Evolutionary conservation across 2,888 invertebrate species (phyloP).

Genomic region (Lepas anatifera): DNA sequence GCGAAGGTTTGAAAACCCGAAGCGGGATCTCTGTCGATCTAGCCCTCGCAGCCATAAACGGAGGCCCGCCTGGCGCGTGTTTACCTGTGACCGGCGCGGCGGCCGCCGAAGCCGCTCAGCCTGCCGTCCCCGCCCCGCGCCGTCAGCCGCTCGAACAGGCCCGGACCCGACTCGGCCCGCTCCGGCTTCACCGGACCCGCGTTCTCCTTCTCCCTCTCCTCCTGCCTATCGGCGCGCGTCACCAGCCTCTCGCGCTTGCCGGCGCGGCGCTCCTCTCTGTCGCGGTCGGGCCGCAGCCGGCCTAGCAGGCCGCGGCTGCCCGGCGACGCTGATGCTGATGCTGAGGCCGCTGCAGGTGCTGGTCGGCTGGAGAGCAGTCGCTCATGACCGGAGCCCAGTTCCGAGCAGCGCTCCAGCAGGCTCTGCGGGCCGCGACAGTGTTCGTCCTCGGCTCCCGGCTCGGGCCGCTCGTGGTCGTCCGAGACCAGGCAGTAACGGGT

Average conservation of each 20-base stretch:
- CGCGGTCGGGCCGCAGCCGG: background rate
- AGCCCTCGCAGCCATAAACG: too few relatives aligned
- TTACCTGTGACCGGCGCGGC: background rate
- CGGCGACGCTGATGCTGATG: background rate
- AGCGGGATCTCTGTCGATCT: too few relatives aligned
- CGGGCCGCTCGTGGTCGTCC: slow-evolving; percentile 1
- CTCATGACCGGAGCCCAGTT: background rate
- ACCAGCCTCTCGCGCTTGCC: background rate
- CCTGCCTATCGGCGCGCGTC: background rate
- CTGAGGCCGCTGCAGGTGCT: background rate
- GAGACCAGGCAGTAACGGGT: slow-evolving; percentile 4
- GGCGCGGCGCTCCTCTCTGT: background rate
- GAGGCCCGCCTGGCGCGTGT: too few relatives aligned
- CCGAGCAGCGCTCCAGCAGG: background rate
- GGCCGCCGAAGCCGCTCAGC: background rate
- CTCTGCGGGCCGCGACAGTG: background rate
- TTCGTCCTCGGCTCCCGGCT: background rate
- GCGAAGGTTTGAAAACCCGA: too few relatives aligned
- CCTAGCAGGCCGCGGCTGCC: background rate
- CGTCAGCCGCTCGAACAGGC: background rate
- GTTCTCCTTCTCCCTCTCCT: background rate
- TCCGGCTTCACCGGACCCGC: too few relatives aligned
- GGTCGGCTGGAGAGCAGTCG: too few relatives aligned
- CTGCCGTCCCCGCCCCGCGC: background rate
- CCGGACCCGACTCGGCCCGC: background rate